Conservation (phyloP, 2,113 vertebrate genomes). For the Paedocypris sp. region DNA sequence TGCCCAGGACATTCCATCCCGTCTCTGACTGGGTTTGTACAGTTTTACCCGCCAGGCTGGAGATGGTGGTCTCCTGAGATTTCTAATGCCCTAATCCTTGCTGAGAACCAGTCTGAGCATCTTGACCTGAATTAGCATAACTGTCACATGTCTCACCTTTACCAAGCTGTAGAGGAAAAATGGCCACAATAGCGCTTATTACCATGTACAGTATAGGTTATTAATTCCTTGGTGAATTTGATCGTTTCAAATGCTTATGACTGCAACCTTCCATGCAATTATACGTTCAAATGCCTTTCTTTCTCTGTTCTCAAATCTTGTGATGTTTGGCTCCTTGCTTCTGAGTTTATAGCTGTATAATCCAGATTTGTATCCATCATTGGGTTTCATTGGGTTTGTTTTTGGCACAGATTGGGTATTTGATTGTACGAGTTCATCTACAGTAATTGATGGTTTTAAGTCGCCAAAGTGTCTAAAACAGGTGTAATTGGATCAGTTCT, state of each 20-base stretch:
- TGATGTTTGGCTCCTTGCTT: background rate
- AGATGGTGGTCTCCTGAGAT: background rate
- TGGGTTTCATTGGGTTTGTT: background rate
- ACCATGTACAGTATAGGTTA: no score
- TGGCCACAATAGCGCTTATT: slow-evolving; percentile 11
- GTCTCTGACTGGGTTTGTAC: background rate
- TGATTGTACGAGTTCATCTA: no score
- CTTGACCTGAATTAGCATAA: slow-evolving; percentile 23
- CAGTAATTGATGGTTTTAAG: background rate
- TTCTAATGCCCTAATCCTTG: background rate
- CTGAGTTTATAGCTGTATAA: background rate
- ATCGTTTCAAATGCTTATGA: no score
- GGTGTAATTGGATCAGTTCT: background rate
- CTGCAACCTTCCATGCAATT: no score
- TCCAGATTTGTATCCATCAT: background rate
- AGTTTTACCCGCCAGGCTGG: background rate
- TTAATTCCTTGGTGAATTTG: no score
- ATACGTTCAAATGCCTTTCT: no score
- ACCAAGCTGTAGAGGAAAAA: background rate
- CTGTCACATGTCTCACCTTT: slow-evolving; percentile 23
- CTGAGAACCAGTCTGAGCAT: background rate
- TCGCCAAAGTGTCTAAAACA: background rate
- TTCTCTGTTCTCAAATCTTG: no score
- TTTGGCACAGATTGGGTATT: background rate
- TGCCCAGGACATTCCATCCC: background rate